Percentiles rank a stretch among this genome's conserved stretches.
phyloP scores from a whole-genome alignment of 1,140 invertebrate species.

The Drosophila funebris region DNA sequence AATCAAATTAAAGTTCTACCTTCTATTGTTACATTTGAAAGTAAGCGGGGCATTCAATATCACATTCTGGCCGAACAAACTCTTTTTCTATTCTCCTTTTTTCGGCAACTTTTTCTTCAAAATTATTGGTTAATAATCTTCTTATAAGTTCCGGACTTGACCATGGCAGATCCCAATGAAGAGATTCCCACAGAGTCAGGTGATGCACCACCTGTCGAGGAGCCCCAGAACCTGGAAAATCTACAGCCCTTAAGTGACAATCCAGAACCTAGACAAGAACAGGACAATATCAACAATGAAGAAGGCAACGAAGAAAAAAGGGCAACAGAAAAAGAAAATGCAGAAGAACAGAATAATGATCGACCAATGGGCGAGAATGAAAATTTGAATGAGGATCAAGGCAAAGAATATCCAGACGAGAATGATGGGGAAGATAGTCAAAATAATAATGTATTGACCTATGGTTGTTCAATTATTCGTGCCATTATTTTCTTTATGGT shows the following conservation, averaged over 20 bases:
- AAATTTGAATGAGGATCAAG: not conserved
- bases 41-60: conserved; percentile 19
- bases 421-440: not conserved
- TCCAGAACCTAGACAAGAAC: not conserved
- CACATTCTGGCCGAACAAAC: not conserved
- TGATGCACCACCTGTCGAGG: not conserved
- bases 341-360: not conserved
- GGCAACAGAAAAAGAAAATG: not conserved
- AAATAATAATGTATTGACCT: not conserved
- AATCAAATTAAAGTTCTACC: conserved; percentile 62
- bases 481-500: conserved; percentile 10
- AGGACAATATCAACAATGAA: not conserved
- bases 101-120: not conserved
- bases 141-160: not conserved
- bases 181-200: not conserved
- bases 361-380: not conserved
- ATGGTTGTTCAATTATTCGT: conserved; percentile 3
- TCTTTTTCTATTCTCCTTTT: not conserved
- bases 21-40: not conserved
- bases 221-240: not conserved
- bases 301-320: not conserved
- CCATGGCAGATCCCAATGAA: conserved; percentile 4
- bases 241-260: not conserved
- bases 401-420: not conserved
- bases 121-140: not conserved